A percentile compares a stretch with the other conserved stretches of the same genome.
phyloP scores from a whole-genome alignment of 2,113 vertebrate genomes.

The Microtus ochrogaster region DNA sequence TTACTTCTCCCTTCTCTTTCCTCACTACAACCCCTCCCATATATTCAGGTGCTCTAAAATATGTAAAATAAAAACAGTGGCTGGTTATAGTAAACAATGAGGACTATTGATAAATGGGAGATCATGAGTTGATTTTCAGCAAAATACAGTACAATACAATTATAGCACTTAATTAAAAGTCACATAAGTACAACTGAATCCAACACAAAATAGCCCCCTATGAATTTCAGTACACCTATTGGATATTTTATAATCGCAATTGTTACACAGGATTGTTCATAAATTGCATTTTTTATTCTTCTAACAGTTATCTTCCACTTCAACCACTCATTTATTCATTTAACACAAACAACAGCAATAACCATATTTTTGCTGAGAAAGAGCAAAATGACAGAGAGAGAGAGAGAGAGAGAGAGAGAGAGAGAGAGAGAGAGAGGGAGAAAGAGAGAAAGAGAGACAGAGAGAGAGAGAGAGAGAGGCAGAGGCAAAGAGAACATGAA shows the following conservation, averaged over 20 bases:
- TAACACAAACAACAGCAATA: background rate
- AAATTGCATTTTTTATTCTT: background rate
- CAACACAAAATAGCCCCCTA: background rate
- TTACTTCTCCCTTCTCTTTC: background rate
- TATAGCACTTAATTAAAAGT: background rate
- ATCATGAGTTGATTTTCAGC: background rate
- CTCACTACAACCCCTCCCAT: background rate
- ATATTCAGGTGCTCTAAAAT: background rate
- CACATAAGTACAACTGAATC: background rate
- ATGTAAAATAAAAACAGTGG: background rate
- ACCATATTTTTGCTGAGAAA: background rate
- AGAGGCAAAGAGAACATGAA: background rate
- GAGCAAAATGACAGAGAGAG: no score
- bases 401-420: no score
- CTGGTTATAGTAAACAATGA: background rate
- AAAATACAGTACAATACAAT: conserved; percentile 30
- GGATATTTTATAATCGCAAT: background rate
- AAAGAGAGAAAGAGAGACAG: no score
- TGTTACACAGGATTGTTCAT: background rate
- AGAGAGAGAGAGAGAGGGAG: no score
- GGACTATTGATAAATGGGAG: background rate
- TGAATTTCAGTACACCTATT: background rate
- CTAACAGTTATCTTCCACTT: background rate
- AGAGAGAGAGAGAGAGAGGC: no score
- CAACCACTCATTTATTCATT: background rate